Conservation (phyloP, 2,113 vertebrate species). For the Prolemur simus region DNA sequence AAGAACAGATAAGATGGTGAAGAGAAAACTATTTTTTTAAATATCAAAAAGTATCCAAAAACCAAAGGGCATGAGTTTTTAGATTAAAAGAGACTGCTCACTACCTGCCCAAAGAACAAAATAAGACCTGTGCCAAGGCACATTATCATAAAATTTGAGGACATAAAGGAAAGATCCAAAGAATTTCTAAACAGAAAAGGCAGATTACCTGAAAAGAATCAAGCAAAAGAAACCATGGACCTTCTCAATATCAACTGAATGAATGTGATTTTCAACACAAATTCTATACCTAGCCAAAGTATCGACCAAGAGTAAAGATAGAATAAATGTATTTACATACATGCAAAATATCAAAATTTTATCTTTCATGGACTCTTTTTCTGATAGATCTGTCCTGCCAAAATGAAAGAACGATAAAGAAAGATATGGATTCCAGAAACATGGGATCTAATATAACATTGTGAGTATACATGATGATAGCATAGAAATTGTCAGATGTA, state of each 20-base stretch:
- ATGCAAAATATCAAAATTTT: background rate
- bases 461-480: background rate
- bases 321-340: background rate
- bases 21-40: background rate
- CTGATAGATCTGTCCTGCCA: background rate
- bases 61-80: background rate
- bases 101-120: background rate
- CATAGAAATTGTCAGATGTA: background rate
- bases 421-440: background rate
- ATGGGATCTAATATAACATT: background rate
- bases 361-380: background rate
- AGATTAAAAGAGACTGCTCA: background rate
- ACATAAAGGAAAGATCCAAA: background rate
- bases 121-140: background rate
- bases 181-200: background rate
- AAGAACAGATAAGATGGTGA: background rate
- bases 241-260: background rate
- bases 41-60: background rate
- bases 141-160: background rate
- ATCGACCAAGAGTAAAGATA: background rate
- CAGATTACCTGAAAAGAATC: background rate
- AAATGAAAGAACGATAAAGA: background rate
- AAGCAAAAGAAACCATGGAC: background rate
- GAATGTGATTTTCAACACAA: background rate
- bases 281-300: conserved; percentile 20